phyloP scores from a whole-genome alignment of 2,797 vertebrate genomes.

The Enteromius fasciolatus region DNA sequence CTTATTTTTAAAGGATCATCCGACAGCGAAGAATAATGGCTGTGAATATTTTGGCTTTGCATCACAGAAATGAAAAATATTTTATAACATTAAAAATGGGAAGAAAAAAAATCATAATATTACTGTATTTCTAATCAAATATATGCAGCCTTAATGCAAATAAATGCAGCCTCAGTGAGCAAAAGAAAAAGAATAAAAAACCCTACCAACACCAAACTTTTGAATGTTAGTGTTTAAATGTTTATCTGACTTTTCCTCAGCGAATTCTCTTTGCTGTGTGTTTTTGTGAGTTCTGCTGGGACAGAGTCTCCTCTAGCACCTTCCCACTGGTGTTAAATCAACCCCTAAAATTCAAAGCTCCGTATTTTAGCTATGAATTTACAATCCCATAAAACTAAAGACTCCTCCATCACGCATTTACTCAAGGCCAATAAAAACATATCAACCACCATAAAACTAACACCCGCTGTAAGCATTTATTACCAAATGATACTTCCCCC shows the following conservation, averaged over 20 bases:
- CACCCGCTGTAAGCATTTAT: constrained; percentile 55
- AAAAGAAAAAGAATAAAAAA: background rate
- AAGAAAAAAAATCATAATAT: no score
- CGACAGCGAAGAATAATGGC: background rate
- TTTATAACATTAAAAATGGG: no score
- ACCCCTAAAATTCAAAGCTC: constrained; percentile 22
- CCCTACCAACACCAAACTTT: background rate
- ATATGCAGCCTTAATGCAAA: no score
- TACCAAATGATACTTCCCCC: constrained; percentile 51
- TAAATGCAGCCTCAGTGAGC: background rate
- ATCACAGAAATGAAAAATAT: background rate
- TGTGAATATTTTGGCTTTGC: background rate
- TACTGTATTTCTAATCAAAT: background rate
- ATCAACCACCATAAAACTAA: constrained; percentile 51
- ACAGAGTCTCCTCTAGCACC: background rate
- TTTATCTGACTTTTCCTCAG: background rate
- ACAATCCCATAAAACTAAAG: constrained; percentile 56
- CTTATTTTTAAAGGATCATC: background rate
- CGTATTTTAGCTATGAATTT: constrained; percentile 47
- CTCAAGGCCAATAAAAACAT: constrained; percentile 52
- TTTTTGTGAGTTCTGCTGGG: constrained; percentile 10
- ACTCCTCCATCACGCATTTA: constrained; percentile 43
- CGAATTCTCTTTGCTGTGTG: background rate
- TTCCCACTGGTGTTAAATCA: constrained; percentile 41
- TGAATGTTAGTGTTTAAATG: background rate